A percentile compares a stretch with the other conserved stretches of the same genome.
Conservation (phyloP, 2,797 vertebrate species). For the Prunella strophiata region DNA sequence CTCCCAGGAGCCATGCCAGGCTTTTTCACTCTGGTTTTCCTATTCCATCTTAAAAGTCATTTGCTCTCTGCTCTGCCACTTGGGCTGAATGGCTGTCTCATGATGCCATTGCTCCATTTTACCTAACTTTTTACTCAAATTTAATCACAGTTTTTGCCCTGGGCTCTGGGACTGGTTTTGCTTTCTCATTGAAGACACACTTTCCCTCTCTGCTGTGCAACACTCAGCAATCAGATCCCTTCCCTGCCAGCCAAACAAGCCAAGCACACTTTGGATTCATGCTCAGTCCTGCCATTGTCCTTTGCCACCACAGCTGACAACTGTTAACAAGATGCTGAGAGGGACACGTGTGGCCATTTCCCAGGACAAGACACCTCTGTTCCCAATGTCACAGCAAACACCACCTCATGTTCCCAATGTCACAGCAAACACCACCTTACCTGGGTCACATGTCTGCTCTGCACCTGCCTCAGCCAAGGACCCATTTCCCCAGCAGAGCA, state of each 20-base stretch:
- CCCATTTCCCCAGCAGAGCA: background rate
- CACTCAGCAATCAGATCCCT: background rate
- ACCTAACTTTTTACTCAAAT: background rate
- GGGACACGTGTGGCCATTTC: background rate
- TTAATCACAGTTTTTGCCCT: background rate
- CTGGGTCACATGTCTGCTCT: background rate
- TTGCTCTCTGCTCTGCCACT: background rate
- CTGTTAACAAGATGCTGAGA: background rate
- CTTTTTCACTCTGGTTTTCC: background rate
- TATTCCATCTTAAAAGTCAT: background rate
- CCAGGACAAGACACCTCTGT: background rate
- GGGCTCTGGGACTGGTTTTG: background rate
- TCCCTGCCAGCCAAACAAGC: background rate
- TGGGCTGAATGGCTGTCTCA: background rate
- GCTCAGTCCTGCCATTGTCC: fast-evolving
- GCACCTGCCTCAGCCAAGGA: background rate
- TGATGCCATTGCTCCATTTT: background rate
- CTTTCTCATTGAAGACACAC: fast-evolving
- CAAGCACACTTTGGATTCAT: background rate
- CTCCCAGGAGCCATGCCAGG: background rate
- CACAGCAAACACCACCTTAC: background rate
- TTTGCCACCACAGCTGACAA: background rate
- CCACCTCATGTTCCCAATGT: background rate
- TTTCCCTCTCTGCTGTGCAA: background rate
- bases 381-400: background rate